Evolutionary conservation across 2,113 vertebrate genomes (phyloP), one percentile per base, ranked within the genome.

Genomic region (Melanerpes aurifrons): DNA sequence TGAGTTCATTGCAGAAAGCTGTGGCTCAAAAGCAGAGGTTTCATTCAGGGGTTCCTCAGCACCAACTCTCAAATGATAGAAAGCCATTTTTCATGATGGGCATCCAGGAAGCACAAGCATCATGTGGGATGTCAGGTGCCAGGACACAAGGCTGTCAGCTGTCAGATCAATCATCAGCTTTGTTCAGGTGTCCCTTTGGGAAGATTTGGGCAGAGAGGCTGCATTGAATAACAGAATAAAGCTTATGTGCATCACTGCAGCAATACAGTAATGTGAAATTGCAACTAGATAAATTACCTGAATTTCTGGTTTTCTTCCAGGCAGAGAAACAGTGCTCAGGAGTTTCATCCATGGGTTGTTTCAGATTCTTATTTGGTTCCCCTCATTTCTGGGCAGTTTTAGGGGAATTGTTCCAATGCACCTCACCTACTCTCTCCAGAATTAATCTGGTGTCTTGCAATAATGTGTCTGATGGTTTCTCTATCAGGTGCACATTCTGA

Each of bases 61-160:
- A 62, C 2, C 2, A 2, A 2, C 26, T 68, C 22, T n/a, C 17
- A 9, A 1, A 3, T 5, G 14, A 58, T 2, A 13, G 48, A 37
- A 50, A 43, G 19, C n/a, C 26, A 4, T 21, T 77, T 53, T 71
- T 26, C 25, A 26, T 6, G 48, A 4, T 3, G 68, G 25, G 13
- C 20, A 56, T 4, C 18, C 77, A 57, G 45, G 62, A 45, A 63
- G 20, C 1, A 1, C 2, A 3, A 25, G 50, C 48, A 1, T 15
- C 2, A 3, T 40, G 40, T 16, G 28, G 48, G 43, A 47, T 31
- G 19, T 62, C 5, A 5, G 24, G 37, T n/a, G 35, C 53, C 3
- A 3, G 71, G 7, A 3, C 17, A 10, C 40, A 24, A 7, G 10
- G 32, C 4, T 82, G 26, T 18, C 61, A 63, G 22, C 57, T 31